Base-by-base conservation (phyloP, 2,888 invertebrate species). In the Drosophila longiperda region DNA sequence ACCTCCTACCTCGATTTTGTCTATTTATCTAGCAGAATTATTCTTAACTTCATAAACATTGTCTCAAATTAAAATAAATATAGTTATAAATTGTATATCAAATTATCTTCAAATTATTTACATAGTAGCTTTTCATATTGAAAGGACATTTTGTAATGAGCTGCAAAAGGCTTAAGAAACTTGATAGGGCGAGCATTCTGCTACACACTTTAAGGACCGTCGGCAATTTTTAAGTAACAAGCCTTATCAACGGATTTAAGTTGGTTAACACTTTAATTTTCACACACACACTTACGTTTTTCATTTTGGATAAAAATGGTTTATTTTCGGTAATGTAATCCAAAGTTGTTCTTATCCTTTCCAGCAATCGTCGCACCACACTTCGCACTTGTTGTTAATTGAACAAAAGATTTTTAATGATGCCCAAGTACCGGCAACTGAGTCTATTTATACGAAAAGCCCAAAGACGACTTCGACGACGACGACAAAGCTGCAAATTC, bases 321-420 rank as follows among this genome's bases (percentile, higher is more conserved):
- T 62, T 57, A n/a, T 53, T 20, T 67, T 63, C 52, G 45, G 60
- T 64, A 53, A 58, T 67, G 63, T 78, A 82, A 84, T 87, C 83
- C 85, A 75, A 82, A 68, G 66, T 53, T 64, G 66, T 55, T 52
- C 49, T 63, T 87, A 84, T 83, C 83, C 89, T 80, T 75, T 72
- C 48, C 68, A 66, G 73, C 73, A 66, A 59, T 54, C 50, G 57
- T 45, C 62, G 59, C 73, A 66, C 73, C 73, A 80, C 80, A 81
- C 66, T 72, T 79, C 70, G 71, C 79, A 78, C 81, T 87, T 85
- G 91, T 89, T 90, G 87, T 90, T 91, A 89, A 92, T 89, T 91
- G 92, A 92, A 91, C 91, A 91, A 91, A 88, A 86, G 92, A 88
- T 90, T 85, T 91, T 92, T 92, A 92, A 93, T 93, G 93, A 92